These are phyloP conservation scores for Columba livia DNA, from an alignment of 2,113 vertebrate species.

Conservation along the genomic window DNA sequence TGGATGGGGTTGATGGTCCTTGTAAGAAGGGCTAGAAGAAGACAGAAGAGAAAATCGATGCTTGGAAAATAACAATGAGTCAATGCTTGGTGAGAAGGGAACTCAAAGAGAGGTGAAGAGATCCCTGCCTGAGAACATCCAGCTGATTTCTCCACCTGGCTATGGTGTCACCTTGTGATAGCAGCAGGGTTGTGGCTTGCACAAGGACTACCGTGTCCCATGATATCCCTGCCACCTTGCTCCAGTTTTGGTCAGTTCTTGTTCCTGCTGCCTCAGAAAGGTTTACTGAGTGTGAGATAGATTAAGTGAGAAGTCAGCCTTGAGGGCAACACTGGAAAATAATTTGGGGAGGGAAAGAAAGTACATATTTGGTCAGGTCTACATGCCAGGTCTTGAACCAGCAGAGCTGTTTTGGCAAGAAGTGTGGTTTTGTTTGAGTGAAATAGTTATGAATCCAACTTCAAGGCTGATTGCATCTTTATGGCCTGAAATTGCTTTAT, in stretches of 20 bases:
- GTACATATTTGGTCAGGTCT: neutral
- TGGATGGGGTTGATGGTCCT: neutral
- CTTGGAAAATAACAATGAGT: neutral
- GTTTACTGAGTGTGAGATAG: neutral
- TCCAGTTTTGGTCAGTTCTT: neutral
- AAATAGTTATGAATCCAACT: neutral
- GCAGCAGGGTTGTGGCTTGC: neutral
- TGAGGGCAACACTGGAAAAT: neutral
- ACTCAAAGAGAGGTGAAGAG: neutral
- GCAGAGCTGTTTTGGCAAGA: neutral
- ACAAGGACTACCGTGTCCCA: neutral
- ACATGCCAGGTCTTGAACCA: slow-evolving; percentile 31
- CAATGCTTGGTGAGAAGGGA: neutral
- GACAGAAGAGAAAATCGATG: neutral
- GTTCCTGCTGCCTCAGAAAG: neutral
- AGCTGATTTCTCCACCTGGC: neutral
- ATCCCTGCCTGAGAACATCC: neutral
- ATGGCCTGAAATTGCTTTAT: slow-evolving; percentile 19
- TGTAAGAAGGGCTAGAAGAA: neutral
- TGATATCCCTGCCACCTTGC: neutral
- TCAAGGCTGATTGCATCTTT: slow-evolving; percentile 37
- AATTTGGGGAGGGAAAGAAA: neutral
- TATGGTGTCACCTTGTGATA: neutral
- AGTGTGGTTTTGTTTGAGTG: neutral
- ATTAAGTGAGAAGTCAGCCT: neutral